Percentiles rank a stretch among this genome's conserved stretches.
Conservation (phyloP, 2,113 vertebrate species). For the Pseudorasbora parva region DNA sequence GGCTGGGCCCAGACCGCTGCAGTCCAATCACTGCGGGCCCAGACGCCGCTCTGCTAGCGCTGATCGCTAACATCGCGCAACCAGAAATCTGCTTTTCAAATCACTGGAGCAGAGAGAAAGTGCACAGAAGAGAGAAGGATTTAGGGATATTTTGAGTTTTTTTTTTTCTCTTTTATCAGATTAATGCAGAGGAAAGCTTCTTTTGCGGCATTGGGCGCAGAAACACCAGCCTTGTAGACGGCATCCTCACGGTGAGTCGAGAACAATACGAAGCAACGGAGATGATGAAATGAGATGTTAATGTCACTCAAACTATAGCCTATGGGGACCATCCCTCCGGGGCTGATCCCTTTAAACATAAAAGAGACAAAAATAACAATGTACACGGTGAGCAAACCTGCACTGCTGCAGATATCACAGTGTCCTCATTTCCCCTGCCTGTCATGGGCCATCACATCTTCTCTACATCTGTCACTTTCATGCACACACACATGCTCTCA, state of each 20-base stretch:
- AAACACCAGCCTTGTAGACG: background rate
- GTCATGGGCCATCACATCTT: slow-evolving; percentile 36
- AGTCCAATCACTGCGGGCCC: slow-evolving; percentile 69
- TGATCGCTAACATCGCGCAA: slow-evolving; percentile 19
- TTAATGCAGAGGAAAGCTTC: slow-evolving; percentile 50
- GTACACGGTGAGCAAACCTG: slow-evolving; percentile 1
- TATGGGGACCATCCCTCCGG: background rate
- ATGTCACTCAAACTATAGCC: slow-evolving; percentile 38
- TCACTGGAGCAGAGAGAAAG: slow-evolving; percentile 43
- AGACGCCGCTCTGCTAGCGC: background rate
- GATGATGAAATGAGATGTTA: slow-evolving; percentile 57
- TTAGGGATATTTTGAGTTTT: background rate
- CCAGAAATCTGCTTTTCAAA: slow-evolving; percentile 63
- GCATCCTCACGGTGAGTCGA: background rate
- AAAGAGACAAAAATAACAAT: slow-evolving; percentile 29
- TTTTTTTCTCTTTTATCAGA: slow-evolving; percentile 37
- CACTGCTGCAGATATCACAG: slow-evolving; percentile 34
- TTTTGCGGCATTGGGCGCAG: slow-evolving; percentile 26
- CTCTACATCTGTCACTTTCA: slow-evolving; percentile 49
- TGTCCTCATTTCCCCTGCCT: slow-evolving; percentile 49
- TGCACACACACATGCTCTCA: too few species aligned
- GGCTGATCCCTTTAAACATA: slow-evolving; percentile 30
- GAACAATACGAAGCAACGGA: slow-evolving; percentile 10
- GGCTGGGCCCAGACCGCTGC: slow-evolving; percentile 62
- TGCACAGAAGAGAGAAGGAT: background rate